Percentiles rank a stretch among this genome's conserved stretches.
Evolutionary conservation across 2,113 vertebrate genomes (phyloP).

Genomic region (Prunella himalayana): DNA sequence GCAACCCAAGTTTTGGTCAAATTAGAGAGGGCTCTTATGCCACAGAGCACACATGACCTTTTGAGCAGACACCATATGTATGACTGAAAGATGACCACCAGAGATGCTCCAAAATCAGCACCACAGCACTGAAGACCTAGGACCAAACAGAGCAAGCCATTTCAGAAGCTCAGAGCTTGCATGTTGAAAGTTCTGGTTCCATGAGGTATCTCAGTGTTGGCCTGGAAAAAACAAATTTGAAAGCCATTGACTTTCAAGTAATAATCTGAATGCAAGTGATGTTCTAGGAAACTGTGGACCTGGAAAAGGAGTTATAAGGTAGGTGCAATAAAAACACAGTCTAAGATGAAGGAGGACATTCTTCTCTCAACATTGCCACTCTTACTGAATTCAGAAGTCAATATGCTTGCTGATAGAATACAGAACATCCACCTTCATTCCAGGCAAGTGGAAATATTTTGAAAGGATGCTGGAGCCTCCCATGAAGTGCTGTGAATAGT

Average conservation of each 20-base stretch:
- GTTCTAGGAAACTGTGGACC: not conserved
- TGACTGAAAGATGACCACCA: not conserved
- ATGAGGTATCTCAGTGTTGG: constrained; percentile 69
- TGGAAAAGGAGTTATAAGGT: not conserved
- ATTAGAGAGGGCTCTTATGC: not conserved
- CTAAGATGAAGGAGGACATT: not conserved
- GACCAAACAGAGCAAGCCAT: constrained; percentile 42
- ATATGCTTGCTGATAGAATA: not conserved
- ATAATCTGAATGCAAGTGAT: not conserved
- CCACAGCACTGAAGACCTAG: rapidly evolving
- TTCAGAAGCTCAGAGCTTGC: constrained; percentile 77
- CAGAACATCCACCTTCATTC: not conserved
- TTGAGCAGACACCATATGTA: not conserved
- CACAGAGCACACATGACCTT: not conserved
- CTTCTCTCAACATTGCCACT: not conserved
- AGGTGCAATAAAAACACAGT: not conserved
- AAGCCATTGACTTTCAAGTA: not conserved
- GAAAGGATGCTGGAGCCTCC: not conserved
- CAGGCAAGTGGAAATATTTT: not conserved
- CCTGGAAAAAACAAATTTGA: constrained; percentile 57
- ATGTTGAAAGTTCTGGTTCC: constrained; percentile 76
- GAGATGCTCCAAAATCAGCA: not conserved
- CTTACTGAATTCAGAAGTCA: not conserved
- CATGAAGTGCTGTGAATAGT: not conserved
- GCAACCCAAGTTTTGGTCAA: not conserved